These are phyloP conservation scores for Oegoconia quadripuncta DNA, from an alignment of 2,888 invertebrate species.

Conservation along the genomic window DNA sequence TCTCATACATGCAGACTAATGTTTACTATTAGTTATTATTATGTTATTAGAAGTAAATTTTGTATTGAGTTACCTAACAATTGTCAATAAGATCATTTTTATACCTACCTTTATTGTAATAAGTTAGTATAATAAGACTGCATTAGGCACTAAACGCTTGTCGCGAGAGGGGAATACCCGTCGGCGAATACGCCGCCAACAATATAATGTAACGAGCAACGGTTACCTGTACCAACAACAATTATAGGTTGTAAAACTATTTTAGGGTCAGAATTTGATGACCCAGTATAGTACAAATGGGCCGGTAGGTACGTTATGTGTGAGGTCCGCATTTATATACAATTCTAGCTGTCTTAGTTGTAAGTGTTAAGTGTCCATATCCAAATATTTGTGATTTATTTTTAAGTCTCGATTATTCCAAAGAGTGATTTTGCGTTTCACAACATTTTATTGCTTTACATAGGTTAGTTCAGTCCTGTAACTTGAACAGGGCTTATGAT, in stretches of 20 bases:
- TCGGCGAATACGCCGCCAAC: too few relatives aligned
- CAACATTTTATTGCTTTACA: conserved; percentile 10
- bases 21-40: conserved; percentile 1
- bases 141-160: background rate
- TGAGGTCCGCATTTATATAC: too few relatives aligned
- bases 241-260: too few relatives aligned
- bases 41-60: background rate
- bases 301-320: too few relatives aligned
- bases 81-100: background rate
- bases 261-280: too few relatives aligned
- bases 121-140: conserved; percentile 4
- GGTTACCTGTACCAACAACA: too few relatives aligned
- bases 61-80: conserved; percentile 5
- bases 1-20: conserved; percentile 13
- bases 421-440: conserved; percentile 36
- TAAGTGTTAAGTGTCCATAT: conserved; percentile 15
- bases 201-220: too few relatives aligned
- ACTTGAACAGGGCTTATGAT: background rate
- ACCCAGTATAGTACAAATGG: too few relatives aligned
- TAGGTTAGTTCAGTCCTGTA: conserved; percentile 4
- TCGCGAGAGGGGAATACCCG: too few relatives aligned
- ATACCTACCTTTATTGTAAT: conserved; percentile 6
- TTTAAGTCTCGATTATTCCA: conserved; percentile 36
- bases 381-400: conserved; percentile 26
- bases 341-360: conserved; percentile 6